Evolutionary conservation across 2,113 vertebrate species (phyloP).

Genomic region (Panthera tigris): DNA sequence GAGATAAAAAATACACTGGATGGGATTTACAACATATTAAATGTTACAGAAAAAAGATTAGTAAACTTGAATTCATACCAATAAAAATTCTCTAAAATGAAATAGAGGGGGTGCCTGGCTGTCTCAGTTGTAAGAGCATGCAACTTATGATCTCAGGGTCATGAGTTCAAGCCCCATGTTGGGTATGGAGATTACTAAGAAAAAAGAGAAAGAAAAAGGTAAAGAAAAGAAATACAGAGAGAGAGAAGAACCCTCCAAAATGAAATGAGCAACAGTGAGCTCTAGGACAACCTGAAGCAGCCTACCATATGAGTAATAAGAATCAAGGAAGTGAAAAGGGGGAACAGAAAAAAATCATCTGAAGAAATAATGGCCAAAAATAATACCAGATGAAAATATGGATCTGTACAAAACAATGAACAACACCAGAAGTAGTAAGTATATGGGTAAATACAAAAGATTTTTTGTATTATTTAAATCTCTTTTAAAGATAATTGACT

Average conservation of each 20-base stretch:
- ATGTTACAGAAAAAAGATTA: background rate
- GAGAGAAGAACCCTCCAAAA: background rate
- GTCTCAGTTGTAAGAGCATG: too few species aligned
- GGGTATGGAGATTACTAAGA: background rate
- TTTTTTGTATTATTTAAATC: background rate
- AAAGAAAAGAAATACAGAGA: too few species aligned
- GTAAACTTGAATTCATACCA: too few species aligned
- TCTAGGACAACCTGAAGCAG: background rate
- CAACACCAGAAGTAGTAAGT: background rate
- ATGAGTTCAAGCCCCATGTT: background rate
- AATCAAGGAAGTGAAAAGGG: background rate
- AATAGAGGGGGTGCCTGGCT: too few species aligned
- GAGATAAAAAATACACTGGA: background rate
- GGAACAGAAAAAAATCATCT: background rate
- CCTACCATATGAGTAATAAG: background rate
- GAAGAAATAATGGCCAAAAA: constrained; percentile 20
- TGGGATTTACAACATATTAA: background rate
- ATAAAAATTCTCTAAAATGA: too few species aligned
- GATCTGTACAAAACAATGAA: background rate
- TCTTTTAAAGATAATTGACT: background rate
- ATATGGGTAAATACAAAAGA: background rate
- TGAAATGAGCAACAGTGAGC: background rate
- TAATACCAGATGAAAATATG: background rate
- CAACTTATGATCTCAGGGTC: background rate
- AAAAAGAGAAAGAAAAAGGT: background rate